These are phyloP conservation scores for Pelobates cultripes DNA, from an alignment of 2,797 vertebrate species.

Conservation along the genomic window DNA sequence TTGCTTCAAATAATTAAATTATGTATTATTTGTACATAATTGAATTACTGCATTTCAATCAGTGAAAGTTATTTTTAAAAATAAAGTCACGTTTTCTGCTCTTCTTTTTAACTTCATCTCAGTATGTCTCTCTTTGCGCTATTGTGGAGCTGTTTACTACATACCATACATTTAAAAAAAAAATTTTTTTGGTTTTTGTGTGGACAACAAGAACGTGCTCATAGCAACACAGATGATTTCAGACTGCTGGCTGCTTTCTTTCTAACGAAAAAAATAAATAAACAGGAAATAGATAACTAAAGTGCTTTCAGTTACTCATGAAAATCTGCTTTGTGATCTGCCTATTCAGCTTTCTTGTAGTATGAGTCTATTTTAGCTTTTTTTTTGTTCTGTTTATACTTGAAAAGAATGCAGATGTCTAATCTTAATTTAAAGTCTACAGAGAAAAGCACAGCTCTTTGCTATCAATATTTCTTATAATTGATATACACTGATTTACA, in stretches of 20 bases:
- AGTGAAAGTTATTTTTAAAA: no score
- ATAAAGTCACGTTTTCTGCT: no score
- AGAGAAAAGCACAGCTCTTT: background rate
- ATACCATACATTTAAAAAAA: constrained; percentile 68
- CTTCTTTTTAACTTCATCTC: background rate
- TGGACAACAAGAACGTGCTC: constrained; percentile 24
- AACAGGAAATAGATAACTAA: constrained; percentile 70
- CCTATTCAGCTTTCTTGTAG: constrained; percentile 52
- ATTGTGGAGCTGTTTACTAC: constrained; percentile 70
- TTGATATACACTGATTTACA: background rate
- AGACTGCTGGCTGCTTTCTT: constrained; percentile 62
- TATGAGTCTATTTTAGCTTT: constrained; percentile 37
- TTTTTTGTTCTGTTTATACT: background rate
- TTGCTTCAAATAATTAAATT: no score
- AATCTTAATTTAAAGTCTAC: background rate
- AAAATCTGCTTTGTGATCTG: constrained; percentile 55
- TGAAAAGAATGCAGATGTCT: background rate
- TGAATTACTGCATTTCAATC: no score
- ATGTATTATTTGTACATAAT: no score
- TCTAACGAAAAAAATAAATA: constrained; percentile 63
- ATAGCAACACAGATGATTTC: constrained; percentile 55
- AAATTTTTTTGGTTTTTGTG: constrained; percentile 49
- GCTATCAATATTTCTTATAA: background rate
- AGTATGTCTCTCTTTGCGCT: constrained; percentile 57
- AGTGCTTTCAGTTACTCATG: constrained; percentile 57